Percentiles rank a stretch among this genome's conserved stretches.
Evolutionary conservation across 2,113 vertebrate species (phyloP).

Genomic region (Glaucidium brasilianum): DNA sequence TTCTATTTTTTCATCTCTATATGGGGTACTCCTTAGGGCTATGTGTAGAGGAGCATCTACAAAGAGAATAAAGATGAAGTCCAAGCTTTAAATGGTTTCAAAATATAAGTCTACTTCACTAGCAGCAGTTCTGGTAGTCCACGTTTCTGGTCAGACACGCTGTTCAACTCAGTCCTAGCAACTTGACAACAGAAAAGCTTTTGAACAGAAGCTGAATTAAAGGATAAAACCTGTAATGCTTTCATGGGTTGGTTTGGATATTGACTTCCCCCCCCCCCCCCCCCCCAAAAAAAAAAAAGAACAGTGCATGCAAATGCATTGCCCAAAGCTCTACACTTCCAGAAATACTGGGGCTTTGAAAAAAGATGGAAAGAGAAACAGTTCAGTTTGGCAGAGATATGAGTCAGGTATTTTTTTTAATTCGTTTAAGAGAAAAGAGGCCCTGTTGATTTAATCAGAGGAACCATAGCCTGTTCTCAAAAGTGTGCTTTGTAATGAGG

Average conservation of each 20-base stretch:
- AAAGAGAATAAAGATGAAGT: constrained; percentile 47
- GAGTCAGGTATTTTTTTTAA: background rate
- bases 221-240: background rate
- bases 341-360: background rate
- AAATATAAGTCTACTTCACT: background rate
- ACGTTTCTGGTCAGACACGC: background rate
- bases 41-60: constrained; percentile 67
- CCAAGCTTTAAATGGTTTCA: constrained; percentile 30
- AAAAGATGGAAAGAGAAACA: background rate
- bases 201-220: background rate
- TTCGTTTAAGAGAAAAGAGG: background rate
- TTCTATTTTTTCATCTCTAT: constrained; percentile 68
- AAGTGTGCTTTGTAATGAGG: background rate
- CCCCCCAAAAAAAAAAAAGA: background rate
- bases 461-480: background rate
- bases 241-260: background rate
- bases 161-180: background rate
- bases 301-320: background rate
- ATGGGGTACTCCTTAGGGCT: constrained; percentile 67
- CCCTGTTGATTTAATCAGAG: background rate
- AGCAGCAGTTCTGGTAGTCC: background rate
- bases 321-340: background rate
- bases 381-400: accelerated
- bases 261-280: no score
- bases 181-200: background rate